These are phyloP conservation scores for Corvus moneduloides DNA, from an alignment of 2,113 vertebrate genomes.

Conservation along the genomic window DNA sequence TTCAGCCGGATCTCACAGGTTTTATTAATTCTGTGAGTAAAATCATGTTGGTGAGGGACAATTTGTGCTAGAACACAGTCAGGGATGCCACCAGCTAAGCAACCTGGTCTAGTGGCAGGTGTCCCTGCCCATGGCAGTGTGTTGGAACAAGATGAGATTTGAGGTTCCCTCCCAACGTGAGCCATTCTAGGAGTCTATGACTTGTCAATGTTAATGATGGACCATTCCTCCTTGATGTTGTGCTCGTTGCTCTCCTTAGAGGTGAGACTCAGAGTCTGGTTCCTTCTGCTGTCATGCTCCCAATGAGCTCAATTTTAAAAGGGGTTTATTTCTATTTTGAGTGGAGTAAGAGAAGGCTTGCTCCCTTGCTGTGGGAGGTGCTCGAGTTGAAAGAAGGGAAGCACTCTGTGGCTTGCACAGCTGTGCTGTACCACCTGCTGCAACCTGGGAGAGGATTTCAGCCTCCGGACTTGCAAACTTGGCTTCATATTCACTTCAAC, in stretches of 20 bases:
- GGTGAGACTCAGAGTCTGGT: background rate
- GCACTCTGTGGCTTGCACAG: background rate
- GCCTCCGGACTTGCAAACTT: background rate
- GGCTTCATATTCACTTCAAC: background rate
- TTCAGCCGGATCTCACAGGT: background rate
- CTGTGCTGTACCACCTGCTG: background rate
- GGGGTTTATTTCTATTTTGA: background rate
- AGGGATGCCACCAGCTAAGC: background rate
- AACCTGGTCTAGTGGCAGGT: background rate
- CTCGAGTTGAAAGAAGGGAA: background rate
- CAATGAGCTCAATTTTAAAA: background rate
- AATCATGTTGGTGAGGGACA: background rate
- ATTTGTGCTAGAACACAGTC: background rate
- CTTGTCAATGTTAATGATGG: background rate
- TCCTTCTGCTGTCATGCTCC: background rate
- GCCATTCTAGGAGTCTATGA: background rate
- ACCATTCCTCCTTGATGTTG: background rate
- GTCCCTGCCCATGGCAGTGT: background rate
- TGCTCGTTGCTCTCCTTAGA: background rate
- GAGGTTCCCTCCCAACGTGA: background rate
- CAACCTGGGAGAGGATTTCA: background rate
- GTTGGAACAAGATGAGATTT: background rate
- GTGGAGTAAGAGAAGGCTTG: background rate
- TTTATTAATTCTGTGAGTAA: background rate
- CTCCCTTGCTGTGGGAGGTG: background rate